Percentiles rank a stretch among this genome's conserved stretches.
Conservation (phyloP, 2,797 vertebrate species). For the Zenarchopterus dispar region DNA sequence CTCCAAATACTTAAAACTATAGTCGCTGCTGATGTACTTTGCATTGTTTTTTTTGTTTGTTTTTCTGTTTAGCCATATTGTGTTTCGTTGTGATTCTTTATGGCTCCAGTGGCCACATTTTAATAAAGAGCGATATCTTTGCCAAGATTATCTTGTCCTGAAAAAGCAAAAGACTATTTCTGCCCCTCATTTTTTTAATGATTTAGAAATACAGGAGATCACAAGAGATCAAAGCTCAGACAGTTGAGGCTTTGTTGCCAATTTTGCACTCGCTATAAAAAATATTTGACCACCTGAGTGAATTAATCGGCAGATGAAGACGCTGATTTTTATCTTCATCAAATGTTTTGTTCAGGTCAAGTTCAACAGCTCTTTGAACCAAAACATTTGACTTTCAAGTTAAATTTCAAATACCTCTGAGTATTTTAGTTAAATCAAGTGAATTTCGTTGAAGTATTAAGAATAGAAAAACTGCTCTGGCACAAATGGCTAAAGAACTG, state of each 20-base stretch:
- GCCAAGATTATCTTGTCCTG: background rate
- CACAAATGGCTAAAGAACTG: slow-evolving; percentile 13
- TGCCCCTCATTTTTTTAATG: background rate
- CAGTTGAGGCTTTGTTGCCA: no score
- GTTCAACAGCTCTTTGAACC: slow-evolving; percentile 10
- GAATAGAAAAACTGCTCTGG: slow-evolving; percentile 1
- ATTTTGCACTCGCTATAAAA: no score
- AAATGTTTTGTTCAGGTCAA: background rate
- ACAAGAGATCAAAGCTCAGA: background rate
- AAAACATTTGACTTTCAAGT: slow-evolving; percentile 16
- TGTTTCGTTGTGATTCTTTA: background rate
- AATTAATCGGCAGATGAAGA: slow-evolving; percentile 2
- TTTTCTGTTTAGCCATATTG: no score
- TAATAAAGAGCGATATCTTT: background rate
- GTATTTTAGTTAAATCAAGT: slow-evolving; percentile 4
- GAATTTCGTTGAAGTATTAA: slow-evolving; percentile 6
- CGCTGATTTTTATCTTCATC: slow-evolving; percentile 18
- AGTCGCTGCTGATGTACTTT: no score
- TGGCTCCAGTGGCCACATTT: background rate
- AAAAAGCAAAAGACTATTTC: background rate
- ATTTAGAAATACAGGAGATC: background rate
- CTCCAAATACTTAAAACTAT: no score
- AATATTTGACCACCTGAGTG: background rate
- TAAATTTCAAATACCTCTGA: slow-evolving; percentile 62
- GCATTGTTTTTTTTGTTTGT: no score